These are phyloP conservation scores for Oedothorax gibbosus DNA, from an alignment of 1,140 invertebrate species.

Conservation along the genomic window DNA sequence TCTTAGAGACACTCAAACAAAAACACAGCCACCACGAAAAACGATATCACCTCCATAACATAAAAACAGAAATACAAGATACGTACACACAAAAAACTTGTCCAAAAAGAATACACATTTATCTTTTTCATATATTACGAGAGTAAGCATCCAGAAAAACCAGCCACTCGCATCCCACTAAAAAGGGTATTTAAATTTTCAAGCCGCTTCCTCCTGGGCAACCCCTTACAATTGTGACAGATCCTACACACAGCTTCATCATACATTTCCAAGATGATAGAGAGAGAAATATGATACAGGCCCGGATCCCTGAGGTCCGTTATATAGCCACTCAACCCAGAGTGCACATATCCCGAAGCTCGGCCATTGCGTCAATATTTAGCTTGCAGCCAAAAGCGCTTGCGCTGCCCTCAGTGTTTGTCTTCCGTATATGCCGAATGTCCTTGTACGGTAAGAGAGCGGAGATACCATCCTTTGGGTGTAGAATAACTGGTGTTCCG, in stretches of 20 bases:
- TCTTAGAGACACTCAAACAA: too few species aligned
- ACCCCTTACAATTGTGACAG: slow-evolving; percentile 16
- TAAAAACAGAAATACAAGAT: too few species aligned
- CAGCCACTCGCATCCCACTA: slow-evolving; percentile 9
- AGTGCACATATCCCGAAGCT: slow-evolving; percentile 26
- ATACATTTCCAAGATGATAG: slow-evolving; percentile 36
- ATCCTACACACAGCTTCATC: slow-evolving; percentile 18
- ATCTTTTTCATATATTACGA: not conserved
- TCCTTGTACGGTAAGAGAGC: slow-evolving; percentile 28
- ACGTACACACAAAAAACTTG: too few species aligned
- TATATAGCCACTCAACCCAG: slow-evolving; percentile 27
- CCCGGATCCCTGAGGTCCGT: slow-evolving; percentile 12
- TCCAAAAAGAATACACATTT: slow-evolving; percentile 13
- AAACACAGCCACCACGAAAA: too few species aligned
- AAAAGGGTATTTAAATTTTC: slow-evolving; percentile 51
- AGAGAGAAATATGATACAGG: not conserved
- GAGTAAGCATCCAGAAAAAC: not conserved
- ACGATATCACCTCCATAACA: too few species aligned
- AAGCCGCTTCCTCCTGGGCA: slow-evolving; percentile 17
- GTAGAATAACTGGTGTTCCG: not conserved
- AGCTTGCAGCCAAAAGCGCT: slow-evolving; percentile 22
- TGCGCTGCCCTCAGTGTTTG: slow-evolving; percentile 18
- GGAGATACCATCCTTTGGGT: not conserved
- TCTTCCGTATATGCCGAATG: slow-evolving; percentile 21
- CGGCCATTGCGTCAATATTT: slow-evolving; percentile 43